A percentile compares a stretch with the other conserved stretches of the same genome.
Conservation (phyloP, 2,113 vertebrate genomes). For the Parotia lawesii region DNA sequence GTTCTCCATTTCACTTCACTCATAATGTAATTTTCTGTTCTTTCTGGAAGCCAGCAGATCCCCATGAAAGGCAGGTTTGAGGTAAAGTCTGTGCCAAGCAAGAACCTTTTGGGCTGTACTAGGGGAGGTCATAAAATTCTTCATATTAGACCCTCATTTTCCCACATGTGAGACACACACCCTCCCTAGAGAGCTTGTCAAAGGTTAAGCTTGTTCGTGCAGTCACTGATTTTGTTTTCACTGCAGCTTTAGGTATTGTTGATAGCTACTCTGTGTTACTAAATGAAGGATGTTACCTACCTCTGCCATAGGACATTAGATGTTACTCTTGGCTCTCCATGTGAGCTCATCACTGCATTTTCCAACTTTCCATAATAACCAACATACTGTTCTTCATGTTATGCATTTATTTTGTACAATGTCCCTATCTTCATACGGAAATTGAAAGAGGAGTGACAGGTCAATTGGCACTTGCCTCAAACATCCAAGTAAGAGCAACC, state of each 20-base stretch:
- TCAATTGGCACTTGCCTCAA: neutral
- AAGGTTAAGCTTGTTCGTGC: neutral
- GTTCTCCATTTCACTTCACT: neutral
- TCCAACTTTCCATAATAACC: neutral
- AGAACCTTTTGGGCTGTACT: neutral
- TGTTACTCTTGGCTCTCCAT: neutral
- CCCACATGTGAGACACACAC: accelerated
- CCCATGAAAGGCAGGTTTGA: neutral
- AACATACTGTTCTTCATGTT: neutral
- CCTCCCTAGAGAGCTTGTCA: neutral
- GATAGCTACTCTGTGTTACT: neutral
- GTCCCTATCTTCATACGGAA: neutral
- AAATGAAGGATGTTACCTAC: neutral
- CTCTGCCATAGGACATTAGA: neutral
- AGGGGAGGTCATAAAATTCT: neutral
- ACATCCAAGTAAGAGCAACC: neutral
- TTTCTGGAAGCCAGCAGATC: neutral
- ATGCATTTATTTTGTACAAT: neutral
- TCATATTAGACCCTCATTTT: neutral
- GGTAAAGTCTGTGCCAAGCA: neutral
- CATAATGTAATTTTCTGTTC: neutral
- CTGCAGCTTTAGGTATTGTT: neutral
- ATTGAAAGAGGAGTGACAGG: neutral
- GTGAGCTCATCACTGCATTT: neutral
- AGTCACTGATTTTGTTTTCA: neutral